Conservation (phyloP, 2,113 vertebrate genomes). For the Sigmodon hispidus region DNA sequence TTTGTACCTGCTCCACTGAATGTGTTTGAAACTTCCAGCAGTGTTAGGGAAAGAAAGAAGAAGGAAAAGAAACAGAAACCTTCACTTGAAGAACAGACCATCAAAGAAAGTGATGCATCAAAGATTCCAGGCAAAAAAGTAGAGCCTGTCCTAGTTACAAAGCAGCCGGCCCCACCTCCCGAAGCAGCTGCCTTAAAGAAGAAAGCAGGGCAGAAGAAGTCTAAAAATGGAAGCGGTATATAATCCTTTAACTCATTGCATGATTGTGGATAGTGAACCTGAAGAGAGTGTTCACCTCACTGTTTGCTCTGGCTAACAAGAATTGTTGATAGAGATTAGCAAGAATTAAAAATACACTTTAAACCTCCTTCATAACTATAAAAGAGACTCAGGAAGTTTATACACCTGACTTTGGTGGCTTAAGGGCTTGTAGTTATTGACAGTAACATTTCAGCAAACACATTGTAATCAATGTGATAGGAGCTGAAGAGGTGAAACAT, state of each 20-base stretch:
- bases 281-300: constrained; percentile 17
- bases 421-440: constrained; percentile 7
- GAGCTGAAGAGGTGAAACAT: constrained; percentile 41
- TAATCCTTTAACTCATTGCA: constrained; percentile 76
- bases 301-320: constrained; percentile 52
- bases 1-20: constrained; percentile 76
- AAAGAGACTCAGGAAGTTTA: not conserved
- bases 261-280: constrained; percentile 43
- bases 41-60: constrained; percentile 93
- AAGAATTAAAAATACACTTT: constrained; percentile 37
- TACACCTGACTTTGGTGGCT: not conserved
- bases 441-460: not conserved
- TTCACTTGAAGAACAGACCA: constrained; percentile 79
- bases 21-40: constrained; percentile 82
- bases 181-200: constrained; percentile 89
- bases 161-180: constrained; percentile 89
- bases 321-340: constrained; percentile 41
- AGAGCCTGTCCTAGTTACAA: constrained; percentile 88
- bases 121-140: constrained; percentile 90
- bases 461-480: constrained; percentile 30
- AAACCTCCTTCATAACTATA: not conserved
- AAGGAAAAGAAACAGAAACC: constrained; percentile 93
- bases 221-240: constrained; percentile 91
- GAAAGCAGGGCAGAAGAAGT: constrained; percentile 94
- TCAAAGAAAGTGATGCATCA: constrained; percentile 90